These are phyloP conservation scores for Enteromius viviparus DNA, from an alignment of 2,797 vertebrate genomes.

Conservation along the genomic window DNA sequence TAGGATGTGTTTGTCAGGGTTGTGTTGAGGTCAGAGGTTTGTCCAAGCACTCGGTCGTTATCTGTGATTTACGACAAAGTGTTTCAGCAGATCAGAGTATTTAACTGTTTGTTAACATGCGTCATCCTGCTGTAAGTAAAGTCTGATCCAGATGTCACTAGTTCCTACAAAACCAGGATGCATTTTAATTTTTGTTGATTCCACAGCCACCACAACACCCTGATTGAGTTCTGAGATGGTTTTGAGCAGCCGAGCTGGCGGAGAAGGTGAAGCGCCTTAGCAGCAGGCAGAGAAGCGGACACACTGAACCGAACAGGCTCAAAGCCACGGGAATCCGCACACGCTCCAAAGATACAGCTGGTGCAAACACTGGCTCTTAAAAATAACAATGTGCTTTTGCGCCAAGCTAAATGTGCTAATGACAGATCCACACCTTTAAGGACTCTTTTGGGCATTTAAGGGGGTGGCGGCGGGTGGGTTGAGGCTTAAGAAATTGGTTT, in stretches of 20 bases:
- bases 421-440: constrained; percentile 80
- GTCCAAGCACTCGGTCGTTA: constrained; percentile 53
- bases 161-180: not conserved
- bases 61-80: constrained; percentile 75
- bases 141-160: constrained; percentile 75
- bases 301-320: constrained; percentile 58
- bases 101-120: constrained; percentile 81
- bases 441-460: constrained; percentile 75
- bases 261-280: constrained; percentile 6
- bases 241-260: constrained; percentile 19
- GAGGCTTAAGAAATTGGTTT: constrained; percentile 60
- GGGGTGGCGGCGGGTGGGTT: constrained; percentile 23
- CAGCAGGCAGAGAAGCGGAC: constrained; percentile 66
- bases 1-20: not conserved
- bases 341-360: constrained; percentile 76
- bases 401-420: constrained; percentile 75
- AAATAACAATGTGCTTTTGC: constrained; percentile 76
- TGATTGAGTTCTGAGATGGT: constrained; percentile 8
- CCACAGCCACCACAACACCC: not conserved
- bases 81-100: constrained; percentile 75
- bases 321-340: constrained; percentile 73
- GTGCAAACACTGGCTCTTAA: constrained; percentile 74
- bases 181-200: not conserved
- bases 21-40: constrained; percentile 52
- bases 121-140: constrained; percentile 78